Evolutionary conservation across 2,113 vertebrate genomes (phyloP).

Genomic region (Microcebus tavaratra): DNA sequence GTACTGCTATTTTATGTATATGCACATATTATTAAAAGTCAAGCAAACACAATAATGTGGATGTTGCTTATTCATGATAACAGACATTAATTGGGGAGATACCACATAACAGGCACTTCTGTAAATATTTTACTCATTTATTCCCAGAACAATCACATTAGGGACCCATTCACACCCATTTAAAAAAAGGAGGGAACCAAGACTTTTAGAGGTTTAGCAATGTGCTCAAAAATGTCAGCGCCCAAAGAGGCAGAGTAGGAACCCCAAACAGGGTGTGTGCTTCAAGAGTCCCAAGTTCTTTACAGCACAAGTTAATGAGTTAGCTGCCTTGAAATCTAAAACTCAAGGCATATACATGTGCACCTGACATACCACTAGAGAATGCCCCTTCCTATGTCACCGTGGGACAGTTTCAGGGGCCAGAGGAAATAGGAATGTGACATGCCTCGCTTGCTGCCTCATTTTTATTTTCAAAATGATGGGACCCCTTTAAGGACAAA

Average conservation of each 20-base stretch:
- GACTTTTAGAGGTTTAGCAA: background rate
- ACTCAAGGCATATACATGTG: accelerated
- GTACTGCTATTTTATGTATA: background rate
- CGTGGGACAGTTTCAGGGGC: background rate
- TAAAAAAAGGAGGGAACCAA: background rate
- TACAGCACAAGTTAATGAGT: background rate
- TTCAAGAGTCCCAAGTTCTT: background rate
- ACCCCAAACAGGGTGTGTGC: background rate
- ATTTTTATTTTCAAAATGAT: background rate
- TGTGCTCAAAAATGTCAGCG: background rate
- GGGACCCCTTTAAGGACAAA: background rate
- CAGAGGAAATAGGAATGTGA: background rate
- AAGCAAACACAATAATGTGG: background rate
- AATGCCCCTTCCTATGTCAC: background rate
- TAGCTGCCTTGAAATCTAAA: background rate
- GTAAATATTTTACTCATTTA: background rate
- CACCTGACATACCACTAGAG: background rate
- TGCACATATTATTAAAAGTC: background rate
- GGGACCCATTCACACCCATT: background rate
- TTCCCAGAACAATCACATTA: background rate
- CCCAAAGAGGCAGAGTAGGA: background rate
- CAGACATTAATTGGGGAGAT: background rate
- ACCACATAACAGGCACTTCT: background rate
- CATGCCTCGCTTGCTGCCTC: background rate
- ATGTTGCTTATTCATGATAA: background rate